Evolutionary conservation across 2,888 invertebrate species (phyloP), one percentile per base, ranked within the genome.

Genomic region (Pyrgus malvae): DNA sequence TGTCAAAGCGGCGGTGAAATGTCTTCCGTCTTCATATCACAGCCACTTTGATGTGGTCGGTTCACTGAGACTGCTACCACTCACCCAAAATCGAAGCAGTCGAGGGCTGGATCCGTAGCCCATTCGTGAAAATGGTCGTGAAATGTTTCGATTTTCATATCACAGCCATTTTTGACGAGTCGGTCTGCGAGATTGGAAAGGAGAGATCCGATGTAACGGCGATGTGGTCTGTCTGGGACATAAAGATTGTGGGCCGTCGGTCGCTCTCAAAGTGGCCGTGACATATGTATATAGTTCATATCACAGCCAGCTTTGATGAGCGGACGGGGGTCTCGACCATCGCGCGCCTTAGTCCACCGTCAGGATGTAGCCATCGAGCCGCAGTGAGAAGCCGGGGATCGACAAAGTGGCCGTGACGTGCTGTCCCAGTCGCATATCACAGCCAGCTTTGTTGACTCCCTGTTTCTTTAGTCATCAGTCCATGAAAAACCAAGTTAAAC

Each of bases 241-340:
- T 56, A 46, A 29, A 25, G 11, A 12, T 17, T 17, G 35, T 31
- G 41, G 48, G 62, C 61, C 64, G 61, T 73, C 89, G 91, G 90
- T 87, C 92, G 90, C 96, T 96, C 96, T 93, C 96, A 95, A 96
- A 95, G 95, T 96, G 96, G 95, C 91, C 96, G 96, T 96, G 91
- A 92, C 94, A 92, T 96, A 96, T 93, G 83, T 82, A 9, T n/a
- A n/a, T n/a, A n/a, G 72, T 69, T 74, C 96, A 96, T 97, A 97
- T 97, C 97, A 67, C 67, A 97, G 97, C 97, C 97, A 97, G 97
- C 97, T 97, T 98, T 97, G 97, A 97, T 97, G 97, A 97, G 96
- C 96, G 67, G 59, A 37, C 61, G 59, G 46, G 45, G 63, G 25
- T 58, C 42, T 16, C 25, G 38, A 56, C 3, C 37, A 11, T 8